A percentile compares a stretch with the other conserved stretches of the same genome.
Evolutionary conservation across 1,140 invertebrate species (phyloP).

Genomic region (Monochamus saltuarius): DNA sequence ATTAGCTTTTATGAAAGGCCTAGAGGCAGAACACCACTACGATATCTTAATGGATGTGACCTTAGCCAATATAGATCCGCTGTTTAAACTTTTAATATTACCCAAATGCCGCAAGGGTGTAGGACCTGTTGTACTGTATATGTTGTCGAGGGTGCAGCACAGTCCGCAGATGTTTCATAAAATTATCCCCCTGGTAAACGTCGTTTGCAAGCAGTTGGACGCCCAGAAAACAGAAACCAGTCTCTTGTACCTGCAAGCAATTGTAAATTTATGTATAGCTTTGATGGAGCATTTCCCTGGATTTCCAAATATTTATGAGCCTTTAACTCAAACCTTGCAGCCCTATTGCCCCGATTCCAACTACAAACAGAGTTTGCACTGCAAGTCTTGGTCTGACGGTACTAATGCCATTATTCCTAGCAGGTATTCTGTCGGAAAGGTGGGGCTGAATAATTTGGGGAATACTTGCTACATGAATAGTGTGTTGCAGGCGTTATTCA

Average conservation of each 20-base stretch:
- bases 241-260: constrained; percentile 52
- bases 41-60: constrained; percentile 56
- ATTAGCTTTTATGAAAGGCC: constrained; percentile 55
- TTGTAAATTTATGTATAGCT: constrained; percentile 55
- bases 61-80: constrained; percentile 52
- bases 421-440: constrained; percentile 56
- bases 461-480: constrained; percentile 90
- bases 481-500: constrained; percentile 76
- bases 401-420: constrained; percentile 10
- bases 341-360: constrained; percentile 25
- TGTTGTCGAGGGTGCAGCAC: constrained; percentile 55
- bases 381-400: constrained; percentile 37
- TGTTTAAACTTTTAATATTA: constrained; percentile 53
- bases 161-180: constrained; percentile 53
- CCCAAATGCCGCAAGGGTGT: constrained; percentile 52
- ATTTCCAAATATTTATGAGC: constrained; percentile 50
- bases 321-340: constrained; percentile 38
- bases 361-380: constrained; percentile 34
- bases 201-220: constrained; percentile 46
- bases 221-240: constrained; percentile 52
- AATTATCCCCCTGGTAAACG: constrained; percentile 48
- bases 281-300: constrained; percentile 55
- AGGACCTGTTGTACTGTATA: constrained; percentile 56
- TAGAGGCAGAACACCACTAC: constrained; percentile 56
- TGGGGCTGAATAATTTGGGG: constrained; percentile 80